Evolutionary conservation across 2,797 vertebrate species (phyloP), one percentile per base, ranked within the genome.

Genomic region (Girardinus metallicus): DNA sequence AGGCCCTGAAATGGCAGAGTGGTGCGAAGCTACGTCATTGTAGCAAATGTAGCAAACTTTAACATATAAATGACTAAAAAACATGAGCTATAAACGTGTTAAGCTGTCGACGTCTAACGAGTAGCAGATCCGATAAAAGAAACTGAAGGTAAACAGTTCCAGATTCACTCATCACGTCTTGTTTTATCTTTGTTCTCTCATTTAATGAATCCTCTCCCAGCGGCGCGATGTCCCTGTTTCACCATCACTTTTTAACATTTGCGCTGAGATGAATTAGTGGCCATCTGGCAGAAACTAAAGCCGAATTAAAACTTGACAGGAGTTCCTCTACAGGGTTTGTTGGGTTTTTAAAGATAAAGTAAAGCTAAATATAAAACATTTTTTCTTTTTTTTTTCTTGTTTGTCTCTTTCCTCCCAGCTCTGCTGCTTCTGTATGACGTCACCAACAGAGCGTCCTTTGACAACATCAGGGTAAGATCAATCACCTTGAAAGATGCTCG

Each of bases 351-450:
- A 41, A 23, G 41, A 71, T 43, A 26, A 41, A 57, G 11, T 23
- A n/a, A 49, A 57, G 2, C 41, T 26, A 70, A 53, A 26, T 71
- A 2, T 11, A 62, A 4, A 34, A 43, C 64, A 2, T 68, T 62
- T 55, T 44, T 12, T 77, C 13, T 46, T 1, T 0, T 41, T 47
- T 29, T 72, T 31, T 41, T 51, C 23, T 51, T 51, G 13, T 13
- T 46, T 47, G 23, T 53, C 29, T 68, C n/a, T 90, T 16, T 92
- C 78, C 88, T 87, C 76, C 0, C 95, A 98, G 97, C 98, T 84
- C 95, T 99, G 76, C 95, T 99, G 80, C 95, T 99, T 64, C 97
- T 99, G 43, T 99, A 99, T 1, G 98, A 99, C 0, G 96, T 98
- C 89, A 97, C 97, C 68, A 99, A 97, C 94, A 98, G 97, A 94